A percentile compares a stretch with the other conserved stretches of the same genome.
These are phyloP conservation scores for Theristicus caerulescens DNA, from an alignment of 2,113 vertebrate species.

Conservation along the genomic window DNA sequence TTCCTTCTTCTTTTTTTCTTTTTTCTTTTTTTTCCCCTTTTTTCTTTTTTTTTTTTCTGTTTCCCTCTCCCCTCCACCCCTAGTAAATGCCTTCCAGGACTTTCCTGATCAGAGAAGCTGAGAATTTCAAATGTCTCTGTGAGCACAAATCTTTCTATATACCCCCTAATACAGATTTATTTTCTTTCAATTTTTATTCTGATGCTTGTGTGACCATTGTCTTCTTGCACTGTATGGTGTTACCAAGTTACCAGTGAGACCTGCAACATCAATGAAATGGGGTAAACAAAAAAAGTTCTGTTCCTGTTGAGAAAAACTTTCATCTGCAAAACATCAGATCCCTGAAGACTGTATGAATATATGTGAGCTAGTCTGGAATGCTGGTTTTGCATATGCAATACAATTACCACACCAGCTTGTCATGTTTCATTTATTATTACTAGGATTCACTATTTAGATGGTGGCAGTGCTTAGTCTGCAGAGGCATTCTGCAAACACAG, in stretches of 20 bases:
- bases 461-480: not conserved
- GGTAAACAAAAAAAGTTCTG: not conserved
- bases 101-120: not conserved
- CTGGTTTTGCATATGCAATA: not conserved
- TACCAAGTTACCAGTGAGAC: not conserved
- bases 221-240: not conserved
- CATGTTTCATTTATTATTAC: not conserved
- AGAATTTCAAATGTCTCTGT: not conserved
- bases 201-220: not conserved
- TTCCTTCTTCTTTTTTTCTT: not conserved
- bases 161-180: not conserved
- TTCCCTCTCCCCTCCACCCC: accelerated
- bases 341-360: not conserved
- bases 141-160: not conserved
- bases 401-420: not conserved
- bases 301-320: not conserved
- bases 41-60: too few relatives aligned
- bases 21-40: not conserved
- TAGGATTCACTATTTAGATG: not conserved
- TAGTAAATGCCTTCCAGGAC: not conserved
- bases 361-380: not conserved
- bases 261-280: not conserved
- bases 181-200: not conserved
- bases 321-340: not conserved
- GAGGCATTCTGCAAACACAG: not conserved